Base-by-base conservation (phyloP, 2,113 vertebrate genomes). In the Larimichthys polyactis region DNA sequence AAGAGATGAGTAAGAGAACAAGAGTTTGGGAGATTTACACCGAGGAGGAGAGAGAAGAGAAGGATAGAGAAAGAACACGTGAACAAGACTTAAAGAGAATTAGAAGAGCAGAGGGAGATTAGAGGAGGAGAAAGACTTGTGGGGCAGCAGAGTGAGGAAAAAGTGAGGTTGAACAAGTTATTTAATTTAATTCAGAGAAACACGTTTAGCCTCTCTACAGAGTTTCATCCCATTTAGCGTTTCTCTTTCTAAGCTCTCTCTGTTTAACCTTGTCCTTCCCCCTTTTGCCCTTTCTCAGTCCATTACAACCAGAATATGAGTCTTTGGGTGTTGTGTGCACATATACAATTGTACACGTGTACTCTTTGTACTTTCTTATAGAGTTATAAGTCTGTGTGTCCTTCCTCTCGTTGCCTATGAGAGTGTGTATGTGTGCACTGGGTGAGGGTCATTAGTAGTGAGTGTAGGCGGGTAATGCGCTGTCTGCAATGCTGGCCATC, bases 381-480 rank as follows among this genome's bases (percentile, higher is more conserved):
- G 59, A 51, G 51, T 78, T 49, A 22, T 44, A 43, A 40, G 46
- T 57, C 79, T 5, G 27, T 60, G 59, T 84, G 79, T 84, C 82
- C 84, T 81, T 84, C 71, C 79, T 78, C 55, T 77, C 9, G 11
- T 27, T 68, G 68, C 51, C 55, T 63, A 73, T 32, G 60, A 57
- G 51, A 72, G 71, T 82, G 52, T 67, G 59, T 58, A 24, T 64
- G 55, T 72, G 79, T 71, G 68, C n/a, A 20, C 76, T 11, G n/a
- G 71, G 74, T 71, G 78, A 79, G 84, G 81, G 91, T 91, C 90
- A 90, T 91, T 89, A 92, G 86, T 51, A 73, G 69, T 44, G 69
- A 87, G 81, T 89, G 89, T 91, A 87, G 92, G 90, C 84, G 84
- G 90, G 84, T 92, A 94, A 93, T 93, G 90, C 57, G 62, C 85